Percentiles rank a stretch among this genome's conserved stretches.
Conservation (phyloP, 2,797 vertebrate genomes). For the Pipistrellus pygmaeus region DNA sequence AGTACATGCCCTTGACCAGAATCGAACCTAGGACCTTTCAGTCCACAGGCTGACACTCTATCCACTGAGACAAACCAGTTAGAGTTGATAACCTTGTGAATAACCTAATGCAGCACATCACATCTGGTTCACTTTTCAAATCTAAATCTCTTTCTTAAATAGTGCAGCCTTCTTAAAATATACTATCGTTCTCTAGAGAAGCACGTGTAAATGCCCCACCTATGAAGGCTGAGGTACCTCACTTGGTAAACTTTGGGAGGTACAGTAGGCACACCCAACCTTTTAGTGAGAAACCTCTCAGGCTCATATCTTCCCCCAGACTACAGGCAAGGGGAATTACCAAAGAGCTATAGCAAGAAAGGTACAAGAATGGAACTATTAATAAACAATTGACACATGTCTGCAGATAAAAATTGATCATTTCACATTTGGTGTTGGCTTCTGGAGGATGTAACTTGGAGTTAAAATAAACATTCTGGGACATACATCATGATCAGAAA, state of each 20-base stretch:
- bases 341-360: constrained; percentile 57
- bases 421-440: constrained; percentile 75
- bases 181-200: constrained; percentile 21
- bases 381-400: constrained; percentile 68
- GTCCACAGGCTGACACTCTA: too few relatives aligned
- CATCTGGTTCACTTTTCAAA: constrained; percentile 44
- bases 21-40: too few relatives aligned
- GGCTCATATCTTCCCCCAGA: background rate
- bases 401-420: constrained; percentile 74
- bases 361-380: constrained; percentile 40
- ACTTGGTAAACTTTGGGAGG: background rate
- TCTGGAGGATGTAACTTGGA: constrained; percentile 72
- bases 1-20: too few relatives aligned
- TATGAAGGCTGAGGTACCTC: background rate
- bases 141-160: constrained; percentile 45
- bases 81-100: background rate
- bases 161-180: constrained; percentile 19
- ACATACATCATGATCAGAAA: constrained; percentile 78
- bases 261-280: background rate
- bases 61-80: too few relatives aligned
- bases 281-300: constrained; percentile 26
- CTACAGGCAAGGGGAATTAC: constrained; percentile 60
- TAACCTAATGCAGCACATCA: constrained; percentile 4
- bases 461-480: constrained; percentile 81
- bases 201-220: background rate